phyloP scores from a whole-genome alignment of 2,113 vertebrate species.

The Colinus virginianus region DNA sequence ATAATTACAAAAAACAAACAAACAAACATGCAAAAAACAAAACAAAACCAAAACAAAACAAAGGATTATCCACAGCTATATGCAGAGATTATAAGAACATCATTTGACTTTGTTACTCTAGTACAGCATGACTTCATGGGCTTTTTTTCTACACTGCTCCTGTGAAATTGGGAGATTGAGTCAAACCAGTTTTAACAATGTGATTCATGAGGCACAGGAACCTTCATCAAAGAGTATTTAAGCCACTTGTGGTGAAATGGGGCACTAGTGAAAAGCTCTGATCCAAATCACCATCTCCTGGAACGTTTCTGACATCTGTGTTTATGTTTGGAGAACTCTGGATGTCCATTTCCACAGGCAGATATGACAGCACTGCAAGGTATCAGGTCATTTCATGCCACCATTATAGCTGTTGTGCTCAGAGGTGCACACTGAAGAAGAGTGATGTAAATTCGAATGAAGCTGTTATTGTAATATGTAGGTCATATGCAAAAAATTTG shows the following conservation, averaged over 20 bases:
- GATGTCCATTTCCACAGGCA: not conserved
- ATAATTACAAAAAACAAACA: not conserved
- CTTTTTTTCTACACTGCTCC: not conserved
- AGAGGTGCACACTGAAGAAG: not conserved
- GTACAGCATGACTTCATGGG: not conserved
- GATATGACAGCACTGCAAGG: not conserved
- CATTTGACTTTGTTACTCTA: not conserved
- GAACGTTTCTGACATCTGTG: not conserved
- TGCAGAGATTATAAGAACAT: not conserved
- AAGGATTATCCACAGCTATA: not conserved
- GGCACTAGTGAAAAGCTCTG: not conserved
- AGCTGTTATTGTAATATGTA: not conserved
- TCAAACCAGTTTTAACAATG: not conserved
- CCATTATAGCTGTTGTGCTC: not conserved
- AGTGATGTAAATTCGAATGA: not conserved
- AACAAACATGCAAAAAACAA: too few species aligned
- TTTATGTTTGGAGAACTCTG: not conserved
- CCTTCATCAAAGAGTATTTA: not conserved
- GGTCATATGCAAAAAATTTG: constrained; percentile 23
- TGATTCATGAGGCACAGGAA: not conserved
- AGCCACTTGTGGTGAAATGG: not conserved
- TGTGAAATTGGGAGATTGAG: not conserved
- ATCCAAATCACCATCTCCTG: not conserved
- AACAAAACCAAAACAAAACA: too few species aligned
- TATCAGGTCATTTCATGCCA: not conserved